Evolutionary conservation across 2,888 invertebrate species (phyloP).

Genomic region (Neoscelio sp.): DNA sequence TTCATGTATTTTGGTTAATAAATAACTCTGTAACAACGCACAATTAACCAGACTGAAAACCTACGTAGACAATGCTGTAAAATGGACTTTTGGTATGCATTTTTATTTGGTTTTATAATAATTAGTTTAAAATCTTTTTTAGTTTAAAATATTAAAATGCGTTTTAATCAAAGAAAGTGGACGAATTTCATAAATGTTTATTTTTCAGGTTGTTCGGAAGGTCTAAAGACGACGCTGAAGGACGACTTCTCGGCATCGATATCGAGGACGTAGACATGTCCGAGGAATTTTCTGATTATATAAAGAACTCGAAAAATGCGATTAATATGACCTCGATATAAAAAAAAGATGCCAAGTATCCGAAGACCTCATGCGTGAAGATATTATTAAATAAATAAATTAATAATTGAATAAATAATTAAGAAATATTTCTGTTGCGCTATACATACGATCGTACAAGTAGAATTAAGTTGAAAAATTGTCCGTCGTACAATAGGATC

Average conservation of each 20-base stretch:
- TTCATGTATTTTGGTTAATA: no score
- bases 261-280: conserved; percentile 81
- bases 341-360: no score
- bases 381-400: neutral
- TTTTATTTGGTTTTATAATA: conserved; percentile 10
- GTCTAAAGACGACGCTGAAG: conserved; percentile 81
- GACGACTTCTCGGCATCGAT: conserved; percentile 81
- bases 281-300: conserved; percentile 76
- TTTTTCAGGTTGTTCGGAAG: conserved; percentile 82
- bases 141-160: neutral
- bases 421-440: no score
- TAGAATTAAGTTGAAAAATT: no score
- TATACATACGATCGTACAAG: no score
- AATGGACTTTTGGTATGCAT: conserved; percentile 54
- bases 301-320: conserved; percentile 72
- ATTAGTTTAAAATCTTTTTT: neutral
- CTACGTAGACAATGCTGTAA: conserved; percentile 49
- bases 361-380: no score
- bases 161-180: no score
- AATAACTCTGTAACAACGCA: conserved; percentile 18
- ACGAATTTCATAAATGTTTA: neutral
- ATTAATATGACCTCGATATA: conserved; percentile 70
- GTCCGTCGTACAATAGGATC: no score
- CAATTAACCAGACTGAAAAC: conserved; percentile 10
- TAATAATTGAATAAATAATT: no score